These are phyloP conservation scores for Seladonia tumulorum DNA, from an alignment of 2,888 invertebrate species.

Conservation along the genomic window DNA sequence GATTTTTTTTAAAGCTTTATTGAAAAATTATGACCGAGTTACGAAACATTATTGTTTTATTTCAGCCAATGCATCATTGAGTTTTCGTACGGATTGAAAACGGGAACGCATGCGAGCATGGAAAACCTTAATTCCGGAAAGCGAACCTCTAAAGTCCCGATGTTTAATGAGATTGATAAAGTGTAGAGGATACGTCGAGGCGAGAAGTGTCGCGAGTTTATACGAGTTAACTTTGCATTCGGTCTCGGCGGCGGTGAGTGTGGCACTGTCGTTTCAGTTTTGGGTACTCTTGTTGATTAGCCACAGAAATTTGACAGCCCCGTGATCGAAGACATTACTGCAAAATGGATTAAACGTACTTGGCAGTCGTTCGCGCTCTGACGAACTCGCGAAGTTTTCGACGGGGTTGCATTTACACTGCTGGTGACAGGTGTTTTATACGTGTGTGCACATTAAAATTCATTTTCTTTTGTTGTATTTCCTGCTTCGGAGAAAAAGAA, in stretches of 20 bases:
- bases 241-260: conserved; percentile 55
- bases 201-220: conserved; percentile 62
- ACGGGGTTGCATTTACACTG: not conserved
- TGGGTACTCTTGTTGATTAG: conserved; percentile 69
- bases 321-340: conserved; percentile 47
- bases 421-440: not conserved
- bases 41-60: too few relatives aligned
- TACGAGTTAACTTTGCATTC: conserved; percentile 71
- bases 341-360: not conserved
- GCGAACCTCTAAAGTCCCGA: conserved; percentile 51
- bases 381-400: not conserved
- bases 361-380: not conserved
- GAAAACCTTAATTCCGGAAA: not conserved
- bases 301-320: conserved; percentile 62
- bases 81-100: too few relatives aligned
- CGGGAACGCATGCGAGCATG: not conserved
- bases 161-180: conserved; percentile 67
- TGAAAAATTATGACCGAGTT: too few relatives aligned
- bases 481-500: not conserved
- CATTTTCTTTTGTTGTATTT: not conserved
- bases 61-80: too few relatives aligned
- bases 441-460: not conserved
- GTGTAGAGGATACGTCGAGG: conserved; percentile 41
- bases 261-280: conserved; percentile 63
- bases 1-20: too few relatives aligned